Base-by-base conservation (phyloP, 2,797 vertebrate species). In the Bovichtus variegatus region DNA sequence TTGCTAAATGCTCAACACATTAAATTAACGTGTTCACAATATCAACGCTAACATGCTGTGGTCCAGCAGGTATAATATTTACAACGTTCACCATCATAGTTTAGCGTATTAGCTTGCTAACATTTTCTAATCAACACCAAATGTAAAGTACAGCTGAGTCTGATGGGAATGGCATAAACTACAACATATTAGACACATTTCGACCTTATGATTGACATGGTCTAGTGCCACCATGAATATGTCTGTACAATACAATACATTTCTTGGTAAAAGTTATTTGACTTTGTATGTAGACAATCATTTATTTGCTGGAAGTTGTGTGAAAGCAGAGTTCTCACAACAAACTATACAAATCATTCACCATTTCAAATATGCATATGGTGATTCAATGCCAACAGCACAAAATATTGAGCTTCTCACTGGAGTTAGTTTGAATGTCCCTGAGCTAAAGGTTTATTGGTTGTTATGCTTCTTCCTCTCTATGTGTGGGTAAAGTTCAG, bases 361-460 rank as follows among this genome's bases (percentile, higher is more conserved):
- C 60, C 49, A 57, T 80, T 86, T 80, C 41, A 77, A 76, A 92
- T 87, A 86, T 81, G 78, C 69, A 84, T 88, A 77, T 81, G 74
- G 58, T 85, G 81, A 84, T 90, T 87, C 71, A 72, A 78, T 81
- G 76, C 84, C 84, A 70, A 84, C 80, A 91, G 85, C 83, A 85
- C 13, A 71, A 85, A 84, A 68, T 84, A 93, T 91, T 80, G 90
- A 92, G 87, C 82, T 58, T 10, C 64, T 81, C 54, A 69, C 74
- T 41, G n/a, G 67, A 88, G 86, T 80, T 67, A 31, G 84, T 78
- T 66, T 75, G 75, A 87, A 88, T 74, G 79, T 91, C 89, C 84
- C 78, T 82, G 87, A 89, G 87, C 89, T 81, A 64, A 86, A 87
- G 85, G 66, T 89, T 84, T 88, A 90, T 91, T 87, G 87, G 87